phyloP scores from a whole-genome alignment of 2,888 invertebrate species.

The Chironomus tentans region DNA sequence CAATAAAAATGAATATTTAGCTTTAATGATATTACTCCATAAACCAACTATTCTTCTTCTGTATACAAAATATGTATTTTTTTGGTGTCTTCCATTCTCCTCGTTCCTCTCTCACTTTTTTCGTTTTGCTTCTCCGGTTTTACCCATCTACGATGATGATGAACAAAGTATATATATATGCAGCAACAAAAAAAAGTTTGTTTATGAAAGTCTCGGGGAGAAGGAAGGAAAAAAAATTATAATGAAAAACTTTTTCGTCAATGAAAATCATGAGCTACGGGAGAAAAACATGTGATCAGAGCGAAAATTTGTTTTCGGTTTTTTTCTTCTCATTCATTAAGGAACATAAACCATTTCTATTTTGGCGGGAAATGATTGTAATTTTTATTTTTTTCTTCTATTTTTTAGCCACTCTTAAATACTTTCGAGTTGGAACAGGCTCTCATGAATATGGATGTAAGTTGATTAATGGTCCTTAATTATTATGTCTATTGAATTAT shows the following conservation, averaged over 20 bases:
- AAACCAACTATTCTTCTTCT: no score
- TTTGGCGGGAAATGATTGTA: slow-evolving; percentile 11
- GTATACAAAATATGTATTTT: no score
- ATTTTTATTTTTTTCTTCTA: background rate
- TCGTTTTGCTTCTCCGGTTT: no score
- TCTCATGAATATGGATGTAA: slow-evolving; percentile 38
- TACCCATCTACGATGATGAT: no score
- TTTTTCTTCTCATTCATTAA: background rate
- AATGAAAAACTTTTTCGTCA: slow-evolving; percentile 19
- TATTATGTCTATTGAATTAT: no score
- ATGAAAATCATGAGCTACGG: slow-evolving; percentile 6
- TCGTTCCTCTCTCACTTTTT: no score
- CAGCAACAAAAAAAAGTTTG: background rate
- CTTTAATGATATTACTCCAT: no score
- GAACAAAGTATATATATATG: background rate
- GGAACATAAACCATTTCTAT: background rate
- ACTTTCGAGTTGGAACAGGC: slow-evolving; percentile 38
- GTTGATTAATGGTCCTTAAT: slow-evolving; percentile 29
- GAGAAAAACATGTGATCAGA: slow-evolving; percentile 9
- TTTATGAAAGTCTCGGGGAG: background rate
- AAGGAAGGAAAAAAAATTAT: slow-evolving; percentile 1
- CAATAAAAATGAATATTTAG: no score
- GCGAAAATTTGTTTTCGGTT: background rate
- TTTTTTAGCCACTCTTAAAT: slow-evolving; percentile 27
- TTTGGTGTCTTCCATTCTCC: no score